A percentile compares a stretch with the other conserved stretches of the same genome.
These are phyloP conservation scores for Enteromius radiatus DNA, from an alignment of 2,797 vertebrate species.

Conservation along the genomic window DNA sequence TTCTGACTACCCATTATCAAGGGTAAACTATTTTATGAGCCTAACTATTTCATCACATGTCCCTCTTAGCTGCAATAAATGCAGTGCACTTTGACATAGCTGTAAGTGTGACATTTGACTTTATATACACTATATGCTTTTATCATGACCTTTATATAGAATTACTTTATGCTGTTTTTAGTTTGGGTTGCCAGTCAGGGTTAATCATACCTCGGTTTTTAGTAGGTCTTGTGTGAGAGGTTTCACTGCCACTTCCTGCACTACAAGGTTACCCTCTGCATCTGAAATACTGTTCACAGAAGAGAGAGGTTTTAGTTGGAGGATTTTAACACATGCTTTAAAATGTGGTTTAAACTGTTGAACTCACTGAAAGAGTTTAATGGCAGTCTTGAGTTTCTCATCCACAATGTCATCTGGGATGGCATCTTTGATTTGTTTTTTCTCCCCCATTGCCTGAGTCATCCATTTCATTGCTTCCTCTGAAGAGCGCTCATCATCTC, in stretches of 20 bases:
- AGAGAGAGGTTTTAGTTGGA: slow-evolving; percentile 9
- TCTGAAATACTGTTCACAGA: slow-evolving; percentile 76
- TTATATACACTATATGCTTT: not conserved
- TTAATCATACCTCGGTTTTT: slow-evolving; percentile 76
- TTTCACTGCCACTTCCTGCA: slow-evolving; percentile 81
- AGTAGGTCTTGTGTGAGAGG: slow-evolving; percentile 87
- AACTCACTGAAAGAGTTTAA: slow-evolving; percentile 89
- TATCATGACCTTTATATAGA: slow-evolving; percentile 46
- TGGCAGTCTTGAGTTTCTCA: slow-evolving; percentile 71
- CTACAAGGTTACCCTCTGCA: slow-evolving; percentile 79
- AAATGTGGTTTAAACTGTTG: not conserved
- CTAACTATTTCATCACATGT: not conserved
- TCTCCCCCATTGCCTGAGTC: slow-evolving; percentile 76
- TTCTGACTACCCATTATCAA: slow-evolving; percentile 32
- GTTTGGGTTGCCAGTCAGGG: not conserved
- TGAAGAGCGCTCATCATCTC: slow-evolving; percentile 75
- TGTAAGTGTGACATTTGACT: slow-evolving; percentile 15
- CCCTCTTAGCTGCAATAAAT: not conserved
- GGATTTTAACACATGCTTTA: not conserved
- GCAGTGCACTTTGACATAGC: slow-evolving; percentile 7
- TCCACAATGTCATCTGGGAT: slow-evolving; percentile 80
- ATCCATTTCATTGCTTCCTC: slow-evolving; percentile 81
- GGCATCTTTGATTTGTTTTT: slow-evolving; percentile 72
- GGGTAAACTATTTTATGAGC: slow-evolving; percentile 36
- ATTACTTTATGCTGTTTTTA: slow-evolving; percentile 15